These are phyloP conservation scores for Drosophila gunungcola DNA, from an alignment of 1,140 invertebrate genomes.

Conservation along the genomic window DNA sequence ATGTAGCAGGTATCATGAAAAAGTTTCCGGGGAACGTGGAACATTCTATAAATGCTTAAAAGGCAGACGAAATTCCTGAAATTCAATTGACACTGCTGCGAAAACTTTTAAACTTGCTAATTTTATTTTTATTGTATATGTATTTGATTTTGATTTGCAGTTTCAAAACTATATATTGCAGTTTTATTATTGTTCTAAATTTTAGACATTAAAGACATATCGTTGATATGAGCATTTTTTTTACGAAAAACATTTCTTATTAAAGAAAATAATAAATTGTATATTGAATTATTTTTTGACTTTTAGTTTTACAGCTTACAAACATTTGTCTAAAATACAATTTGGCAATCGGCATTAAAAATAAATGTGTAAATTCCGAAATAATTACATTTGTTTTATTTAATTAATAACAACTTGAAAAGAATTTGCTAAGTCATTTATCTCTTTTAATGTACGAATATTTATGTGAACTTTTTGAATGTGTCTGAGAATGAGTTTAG, in stretches of 20 bases:
- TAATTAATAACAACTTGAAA: not conserved
- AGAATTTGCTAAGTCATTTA: slow-evolving; percentile 15
- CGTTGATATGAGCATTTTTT: no score
- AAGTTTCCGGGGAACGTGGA: not conserved
- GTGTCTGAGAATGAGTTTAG: not conserved
- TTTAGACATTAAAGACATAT: no score
- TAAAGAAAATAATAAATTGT: no score
- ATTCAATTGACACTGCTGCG: not conserved
- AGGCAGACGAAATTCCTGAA: not conserved
- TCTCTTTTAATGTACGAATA: slow-evolving; percentile 17
- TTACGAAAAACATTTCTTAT: no score
- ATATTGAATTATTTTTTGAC: not conserved
- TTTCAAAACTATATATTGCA: no score
- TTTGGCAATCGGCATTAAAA: slow-evolving; percentile 5
- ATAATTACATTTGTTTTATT: slow-evolving; percentile 9
- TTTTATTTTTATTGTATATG: no score
- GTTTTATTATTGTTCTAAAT: no score
- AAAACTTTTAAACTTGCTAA: no score
- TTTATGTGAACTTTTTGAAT: slow-evolving; percentile 18
- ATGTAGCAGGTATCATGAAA: slow-evolving; percentile 6
- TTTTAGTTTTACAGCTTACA: no score
- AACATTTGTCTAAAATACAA: not conserved
- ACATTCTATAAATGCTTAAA: not conserved
- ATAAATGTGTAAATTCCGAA: slow-evolving; percentile 7
- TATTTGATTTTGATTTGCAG: no score